A percentile compares a stretch with the other conserved stretches of the same genome.
These are phyloP conservation scores for Marisa cornuarietis DNA, from an alignment of 1,140 invertebrate species.

Conservation along the genomic window DNA sequence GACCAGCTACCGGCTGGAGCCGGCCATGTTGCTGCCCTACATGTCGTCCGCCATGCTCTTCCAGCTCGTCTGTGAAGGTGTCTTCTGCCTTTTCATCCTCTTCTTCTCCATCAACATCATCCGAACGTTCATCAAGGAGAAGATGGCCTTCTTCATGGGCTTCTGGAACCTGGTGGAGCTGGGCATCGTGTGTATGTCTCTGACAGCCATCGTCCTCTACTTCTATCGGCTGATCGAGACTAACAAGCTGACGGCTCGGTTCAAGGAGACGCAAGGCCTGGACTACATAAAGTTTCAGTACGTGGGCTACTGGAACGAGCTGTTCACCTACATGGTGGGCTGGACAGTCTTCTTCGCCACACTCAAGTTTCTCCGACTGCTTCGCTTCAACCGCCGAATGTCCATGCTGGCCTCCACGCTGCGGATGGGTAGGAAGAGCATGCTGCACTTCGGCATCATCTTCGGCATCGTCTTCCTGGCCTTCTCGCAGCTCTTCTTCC, in stretches of 20 bases:
- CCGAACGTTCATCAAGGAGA: slow-evolving; percentile 48
- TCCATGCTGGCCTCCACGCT: slow-evolving; percentile 64
- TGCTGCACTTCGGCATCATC: slow-evolving; percentile 65
- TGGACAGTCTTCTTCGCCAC: slow-evolving; percentile 69
- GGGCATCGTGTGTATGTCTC: slow-evolving; percentile 60
- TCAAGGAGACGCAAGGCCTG: slow-evolving; percentile 49
- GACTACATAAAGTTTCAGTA: slow-evolving; percentile 52
- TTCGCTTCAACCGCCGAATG: slow-evolving; percentile 70
- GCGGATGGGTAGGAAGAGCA: slow-evolving; percentile 50
- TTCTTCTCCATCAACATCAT: slow-evolving; percentile 69
- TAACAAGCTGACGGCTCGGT: slow-evolving; percentile 58
- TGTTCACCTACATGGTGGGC: slow-evolving; percentile 67
- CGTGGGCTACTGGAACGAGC: slow-evolving; percentile 67
- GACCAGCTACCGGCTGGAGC: slow-evolving; percentile 69
- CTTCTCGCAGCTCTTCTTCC: slow-evolving; percentile 68
- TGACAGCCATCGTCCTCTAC: slow-evolving; percentile 61
- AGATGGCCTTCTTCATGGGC: slow-evolving; percentile 45
- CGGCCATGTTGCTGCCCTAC: slow-evolving; percentile 60
- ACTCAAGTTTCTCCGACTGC: slow-evolving; percentile 69
- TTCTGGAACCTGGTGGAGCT: slow-evolving; percentile 69
- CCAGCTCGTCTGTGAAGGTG: slow-evolving; percentile 54
- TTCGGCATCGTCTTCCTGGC: slow-evolving; percentile 65
- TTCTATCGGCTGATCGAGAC: slow-evolving; percentile 63
- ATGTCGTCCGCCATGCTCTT: slow-evolving; percentile 54
- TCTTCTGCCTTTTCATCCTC: slow-evolving; percentile 63